phyloP scores from a whole-genome alignment of 2,888 invertebrate species.

The Muscina levida region DNA sequence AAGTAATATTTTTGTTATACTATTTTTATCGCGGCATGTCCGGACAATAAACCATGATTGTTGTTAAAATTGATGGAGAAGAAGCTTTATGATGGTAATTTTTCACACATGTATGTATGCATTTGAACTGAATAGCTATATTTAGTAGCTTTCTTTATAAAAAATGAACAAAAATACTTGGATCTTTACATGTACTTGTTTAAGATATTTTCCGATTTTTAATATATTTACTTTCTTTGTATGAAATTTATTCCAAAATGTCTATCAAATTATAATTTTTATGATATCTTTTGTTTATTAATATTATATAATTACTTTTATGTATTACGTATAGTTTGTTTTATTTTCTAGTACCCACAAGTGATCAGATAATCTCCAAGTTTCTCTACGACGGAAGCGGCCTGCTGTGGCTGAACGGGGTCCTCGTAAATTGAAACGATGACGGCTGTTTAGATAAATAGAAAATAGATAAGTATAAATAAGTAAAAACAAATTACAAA shows the following conservation, averaged over 20 bases:
- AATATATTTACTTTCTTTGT: constrained; percentile 63
- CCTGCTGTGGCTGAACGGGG: constrained; percentile 97
- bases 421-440: constrained; percentile 97
- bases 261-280: constrained; percentile 61
- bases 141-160: not conserved
- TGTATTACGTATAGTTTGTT: constrained; percentile 69
- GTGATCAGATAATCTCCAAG: constrained; percentile 97
- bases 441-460: constrained; percentile 86
- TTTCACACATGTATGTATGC: too few species aligned
- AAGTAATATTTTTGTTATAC: too few species aligned
- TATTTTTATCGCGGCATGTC: too few species aligned
- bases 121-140: too few species aligned
- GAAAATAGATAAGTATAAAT: constrained; percentile 44
- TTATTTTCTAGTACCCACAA: constrained; percentile 93
- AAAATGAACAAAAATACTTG: constrained; percentile 41
- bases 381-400: constrained; percentile 97
- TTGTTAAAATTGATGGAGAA: too few species aligned
- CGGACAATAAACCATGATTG: too few species aligned
- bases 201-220: constrained; percentile 55
- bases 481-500: too few species aligned
- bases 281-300: constrained; percentile 68
- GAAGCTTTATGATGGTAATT: too few species aligned
- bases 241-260: constrained; percentile 65
- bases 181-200: constrained; percentile 2
- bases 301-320: constrained; percentile 72